Base-by-base conservation (phyloP, 2,888 invertebrate species). In the Synergus umbraculus region DNA sequence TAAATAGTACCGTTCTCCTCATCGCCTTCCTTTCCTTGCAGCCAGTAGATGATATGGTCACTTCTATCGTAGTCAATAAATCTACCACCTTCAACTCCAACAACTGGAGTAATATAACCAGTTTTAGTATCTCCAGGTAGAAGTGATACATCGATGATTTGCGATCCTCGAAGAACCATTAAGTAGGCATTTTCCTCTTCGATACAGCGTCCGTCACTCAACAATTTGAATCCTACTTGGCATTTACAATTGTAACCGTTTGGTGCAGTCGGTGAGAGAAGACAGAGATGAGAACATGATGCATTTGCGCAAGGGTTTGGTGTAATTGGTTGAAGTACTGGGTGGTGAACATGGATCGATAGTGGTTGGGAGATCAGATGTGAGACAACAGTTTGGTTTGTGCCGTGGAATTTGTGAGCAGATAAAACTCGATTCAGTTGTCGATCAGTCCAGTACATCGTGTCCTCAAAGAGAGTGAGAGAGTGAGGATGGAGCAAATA, bases 401-500 rank as follows among this genome's bases (percentile, higher is more conserved):
- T 94, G 18, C 99, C 98, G 86, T 95, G 95, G 92, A 97, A 98
- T 93, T 99, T 99, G 91, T 98, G 97, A 0, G 98, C 97, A 0
- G 97, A 97, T 7, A 97, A 92, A 15, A 98, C 98, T 29, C 98
- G 93, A 90, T 99, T 98, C 60, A 98, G 93, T 91, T 98, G 98
- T 2, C 98, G 94, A 91, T 99, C 99, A 0, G 98, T 98, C 98
- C 98, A 99, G 92, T 98, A 99, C 79, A 99, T 93, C 0, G 97
- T 97, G 89, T 99, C 98, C 92, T 99, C 99, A 91, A 99, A 99
- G 9, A 99, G 93, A 0, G 98, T 97, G 54, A 99, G 92, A 10
- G 97, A 98, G 91, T 99, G 99, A 0, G 99, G 98, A 93, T 99
- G 99, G 2, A 98, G 93, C 0, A 99, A 93, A 90, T 99, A 99